These are phyloP conservation scores for Forpus xanthops DNA, from an alignment of 2,797 vertebrate species.

Conservation along the genomic window DNA sequence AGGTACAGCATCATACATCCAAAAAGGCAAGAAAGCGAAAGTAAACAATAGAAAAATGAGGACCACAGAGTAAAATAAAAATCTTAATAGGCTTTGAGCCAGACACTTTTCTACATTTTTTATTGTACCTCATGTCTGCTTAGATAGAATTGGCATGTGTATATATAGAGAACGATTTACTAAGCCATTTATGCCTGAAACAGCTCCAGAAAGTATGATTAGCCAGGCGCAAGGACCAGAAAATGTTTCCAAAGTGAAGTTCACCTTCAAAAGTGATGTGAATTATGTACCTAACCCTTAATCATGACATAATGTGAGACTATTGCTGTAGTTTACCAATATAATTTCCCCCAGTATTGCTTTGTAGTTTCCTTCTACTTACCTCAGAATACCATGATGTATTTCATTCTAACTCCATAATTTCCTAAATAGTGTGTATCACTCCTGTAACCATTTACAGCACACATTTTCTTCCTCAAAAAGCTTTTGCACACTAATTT, in stretches of 20 bases:
- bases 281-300: background rate
- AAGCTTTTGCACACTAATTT: background rate
- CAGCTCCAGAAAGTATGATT: background rate
- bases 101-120: constrained; percentile 19
- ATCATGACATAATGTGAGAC: background rate
- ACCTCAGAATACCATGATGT: background rate
- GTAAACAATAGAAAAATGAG: background rate
- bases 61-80: background rate
- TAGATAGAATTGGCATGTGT: constrained; percentile 32
- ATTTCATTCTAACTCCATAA: background rate
- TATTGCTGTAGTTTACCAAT: background rate
- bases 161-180: constrained; percentile 34
- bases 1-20: background rate
- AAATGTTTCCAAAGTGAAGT: constrained; percentile 23
- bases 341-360: background rate
- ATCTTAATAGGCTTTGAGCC: background rate
- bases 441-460: background rate
- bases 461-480: background rate
- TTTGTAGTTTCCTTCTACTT: background rate
- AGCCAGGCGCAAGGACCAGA: background rate
- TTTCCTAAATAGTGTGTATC: background rate
- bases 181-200: constrained; percentile 35
- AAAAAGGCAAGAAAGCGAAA: background rate
- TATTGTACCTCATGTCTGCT: background rate
- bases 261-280: background rate